These are phyloP conservation scores for Cherax destructor DNA, from an alignment of 1,140 invertebrate genomes.

Conservation along the genomic window DNA sequence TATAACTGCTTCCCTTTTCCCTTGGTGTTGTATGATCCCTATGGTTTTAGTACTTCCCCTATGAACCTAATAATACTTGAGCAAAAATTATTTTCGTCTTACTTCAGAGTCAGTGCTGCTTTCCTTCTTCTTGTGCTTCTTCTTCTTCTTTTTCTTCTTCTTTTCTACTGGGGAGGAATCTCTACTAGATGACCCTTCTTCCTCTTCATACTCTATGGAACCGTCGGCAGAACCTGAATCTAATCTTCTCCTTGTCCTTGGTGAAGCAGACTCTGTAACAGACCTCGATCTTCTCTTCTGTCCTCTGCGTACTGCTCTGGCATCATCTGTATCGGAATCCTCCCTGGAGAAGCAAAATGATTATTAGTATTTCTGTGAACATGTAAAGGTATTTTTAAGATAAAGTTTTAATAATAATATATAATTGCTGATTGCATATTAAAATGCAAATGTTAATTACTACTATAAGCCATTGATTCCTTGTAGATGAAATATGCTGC, in stretches of 20 bases:
- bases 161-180: constrained; percentile 67
- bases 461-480: no score
- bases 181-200: constrained; percentile 49
- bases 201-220: constrained; percentile 37
- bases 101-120: constrained; percentile 67
- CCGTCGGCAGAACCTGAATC: constrained; percentile 56
- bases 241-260: constrained; percentile 48
- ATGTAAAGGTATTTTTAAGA: not conserved
- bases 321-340: constrained; percentile 46
- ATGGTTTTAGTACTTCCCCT: no score
- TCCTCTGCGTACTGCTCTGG: constrained; percentile 3
- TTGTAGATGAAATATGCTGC: no score
- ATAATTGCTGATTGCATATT: no score
- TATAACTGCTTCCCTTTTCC: no score
- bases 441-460: no score
- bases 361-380: constrained; percentile 34
- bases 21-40: no score
- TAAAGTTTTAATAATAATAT: not conserved
- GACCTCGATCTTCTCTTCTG: constrained; percentile 61
- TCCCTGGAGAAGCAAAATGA: constrained; percentile 31
- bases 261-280: constrained; percentile 30
- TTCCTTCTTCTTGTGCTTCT: constrained; percentile 72
- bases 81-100: not conserved
- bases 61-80: no score
- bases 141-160: constrained; percentile 72